Evolutionary conservation across 2,888 invertebrate genomes (phyloP).

Genomic region (Acrobasis repandana): DNA sequence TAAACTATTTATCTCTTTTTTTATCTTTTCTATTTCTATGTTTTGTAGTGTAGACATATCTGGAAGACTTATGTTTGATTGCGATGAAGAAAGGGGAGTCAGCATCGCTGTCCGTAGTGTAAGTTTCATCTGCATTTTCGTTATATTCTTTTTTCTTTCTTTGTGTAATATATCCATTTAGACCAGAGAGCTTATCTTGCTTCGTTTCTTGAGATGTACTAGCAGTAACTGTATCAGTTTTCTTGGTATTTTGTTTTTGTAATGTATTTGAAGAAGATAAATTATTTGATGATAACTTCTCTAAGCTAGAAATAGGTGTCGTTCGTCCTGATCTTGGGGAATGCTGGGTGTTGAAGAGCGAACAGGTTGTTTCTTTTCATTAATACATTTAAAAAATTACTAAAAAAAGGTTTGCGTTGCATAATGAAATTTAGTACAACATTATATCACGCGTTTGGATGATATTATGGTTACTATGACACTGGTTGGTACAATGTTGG

Average conservation of each 20-base stretch:
- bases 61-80: slow-evolving; percentile 15
- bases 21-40: slow-evolving; percentile 7
- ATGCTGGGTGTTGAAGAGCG: background rate
- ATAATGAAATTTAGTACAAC: too few species aligned
- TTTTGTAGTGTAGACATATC: slow-evolving; percentile 5
- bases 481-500: too few species aligned
- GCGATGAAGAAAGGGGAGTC: slow-evolving; percentile 5
- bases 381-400: slow-evolving; percentile 7
- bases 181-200: background rate
- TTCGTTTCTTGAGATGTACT: background rate
- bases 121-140: background rate
- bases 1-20: slow-evolving; percentile 9
- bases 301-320: background rate
- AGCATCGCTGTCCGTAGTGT: background rate
- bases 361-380: slow-evolving; percentile 6
- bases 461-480: too few species aligned
- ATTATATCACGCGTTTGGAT: too few species aligned
- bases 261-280: background rate
- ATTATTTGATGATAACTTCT: too few species aligned
- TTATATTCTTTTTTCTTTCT: background rate
- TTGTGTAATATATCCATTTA: background rate
- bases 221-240: background rate
- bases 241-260: background rate
- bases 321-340: background rate
- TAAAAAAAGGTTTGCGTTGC: too few species aligned